Evolutionary conservation across 2,888 invertebrate species (phyloP), one percentile per base, ranked within the genome.

Genomic region (Agrotis ipsilon): DNA sequence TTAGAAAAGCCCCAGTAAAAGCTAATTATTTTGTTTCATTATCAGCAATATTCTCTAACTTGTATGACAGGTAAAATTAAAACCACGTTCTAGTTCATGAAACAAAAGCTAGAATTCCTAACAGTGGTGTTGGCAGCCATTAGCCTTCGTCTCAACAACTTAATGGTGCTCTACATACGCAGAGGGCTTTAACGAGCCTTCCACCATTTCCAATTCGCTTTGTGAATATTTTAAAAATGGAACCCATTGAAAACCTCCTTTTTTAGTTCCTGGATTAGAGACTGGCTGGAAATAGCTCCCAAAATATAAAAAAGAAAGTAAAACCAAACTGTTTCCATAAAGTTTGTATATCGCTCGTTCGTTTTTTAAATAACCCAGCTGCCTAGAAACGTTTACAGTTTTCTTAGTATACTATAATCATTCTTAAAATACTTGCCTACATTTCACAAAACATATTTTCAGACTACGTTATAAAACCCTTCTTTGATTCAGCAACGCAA

Each of bases 141-240:
- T 94, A 95, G 93, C 90, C 83, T 90, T 86, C 90, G 94, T 94
- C 94, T 95, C 93, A 90, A 95, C 93, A 89, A 92, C 93, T 89
- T 95, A 94, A 96, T 95, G 94, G 91, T 82, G 86, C 87, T 78
- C 86, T 84, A 81, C 82, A 86, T 82, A 81, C 87, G 83, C 81
- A 79, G 80, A 86, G 76, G 54, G 86, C 82, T 88, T 84, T 90
- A 83, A 87, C 85, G 81, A 87, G 81, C 78, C 78, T 78, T 75
- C 69, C 75, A 71, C 72, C 83, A 86, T 86, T 84, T 61, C 81
- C 84, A 83, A 87, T 86, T 87, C 86, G 72, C 87, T 86, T 87
- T 86, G 85, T 81, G 84, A 82, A 78, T 71, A 72, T 69, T 73
- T 67, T 0, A 61, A 82, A 84, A 76, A 74, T 49, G 57, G 58